Evolutionary conservation across 2,888 invertebrate species (phyloP), one percentile per base, ranked within the genome.

Genomic region (Sipunculus nudus): DNA sequence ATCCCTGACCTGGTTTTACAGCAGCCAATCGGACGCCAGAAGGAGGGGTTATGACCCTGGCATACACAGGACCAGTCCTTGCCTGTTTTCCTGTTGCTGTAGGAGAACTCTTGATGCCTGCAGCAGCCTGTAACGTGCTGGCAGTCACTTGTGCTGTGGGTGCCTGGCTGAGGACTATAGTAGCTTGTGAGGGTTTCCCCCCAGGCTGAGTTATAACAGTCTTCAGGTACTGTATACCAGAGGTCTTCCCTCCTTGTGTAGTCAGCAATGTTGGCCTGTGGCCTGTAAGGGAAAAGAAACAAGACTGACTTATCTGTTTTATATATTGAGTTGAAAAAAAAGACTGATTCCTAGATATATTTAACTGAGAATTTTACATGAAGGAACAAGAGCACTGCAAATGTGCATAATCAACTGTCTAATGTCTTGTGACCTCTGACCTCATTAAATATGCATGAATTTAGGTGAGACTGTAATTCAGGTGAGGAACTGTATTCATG

Each of bases 161-260:
- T 31, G 5, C 53, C 46, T 26, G 79, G 78, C 67, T 79, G 58
- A 81, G 77, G 29, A 81, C 71, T 45, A 81, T 76, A 39, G 80
- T 79, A 29, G 79, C 78, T 58, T 80, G 80, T 0, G 78, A 79
- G 1, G 80, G 76, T 58, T 79, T 79, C 5, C 78, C 68, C 28
- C 75, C 77, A 35, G 73, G 74, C 57, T 77, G 78, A 2, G 78
- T 75, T 29, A 81, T 63, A 35, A 81, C 75, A n/a, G 81, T 80
- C 56, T 78, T 72, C 38, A 81, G 76, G 56, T 80, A 74, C 69
- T 81, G 81, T 47, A 78, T 71, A n/a, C n/a, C n/a, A n/a, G n/a
- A n/a, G n/a, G n/a, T n/a, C n/a, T n/a, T n/a, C 28, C 21, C 46
- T 2, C 43, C 41, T 23, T 38, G 26, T 8, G 59, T 38, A 1